phyloP scores from a whole-genome alignment of 2,888 invertebrate genomes.

The Drymonia ruficornis region DNA sequence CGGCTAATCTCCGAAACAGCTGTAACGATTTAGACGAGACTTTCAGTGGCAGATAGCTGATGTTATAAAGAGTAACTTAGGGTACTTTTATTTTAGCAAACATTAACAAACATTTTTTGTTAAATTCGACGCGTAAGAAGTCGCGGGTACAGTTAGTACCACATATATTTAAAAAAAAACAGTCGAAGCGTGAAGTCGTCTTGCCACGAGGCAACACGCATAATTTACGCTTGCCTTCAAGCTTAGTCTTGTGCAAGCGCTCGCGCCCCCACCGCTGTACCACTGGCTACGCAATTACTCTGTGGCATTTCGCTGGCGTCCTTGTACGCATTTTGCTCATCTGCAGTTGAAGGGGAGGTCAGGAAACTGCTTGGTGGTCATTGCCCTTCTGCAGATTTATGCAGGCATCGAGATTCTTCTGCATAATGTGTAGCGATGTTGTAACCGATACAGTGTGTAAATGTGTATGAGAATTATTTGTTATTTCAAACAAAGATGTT shows the following conservation, averaged over 20 bases:
- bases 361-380: slow-evolving; percentile 27
- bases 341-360: slow-evolving; percentile 21
- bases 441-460: too few species aligned
- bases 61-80: too few species aligned
- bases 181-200: background rate
- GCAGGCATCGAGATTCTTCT: slow-evolving; percentile 1
- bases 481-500: too few species aligned
- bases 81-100: too few species aligned
- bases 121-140: too few species aligned
- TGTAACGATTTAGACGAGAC: too few species aligned
- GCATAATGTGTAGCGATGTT: background rate
- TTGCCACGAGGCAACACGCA: background rate
- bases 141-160: too few species aligned
- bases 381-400: slow-evolving; percentile 16
- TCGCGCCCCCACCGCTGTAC: slow-evolving; percentile 29
- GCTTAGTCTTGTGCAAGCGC: slow-evolving; percentile 25
- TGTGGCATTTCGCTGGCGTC: slow-evolving; percentile 15
- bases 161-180: slow-evolving; percentile 6
- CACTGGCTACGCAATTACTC: slow-evolving; percentile 17
- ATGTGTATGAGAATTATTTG: too few species aligned
- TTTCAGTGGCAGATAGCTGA: too few species aligned
- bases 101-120: too few species aligned
- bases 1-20: too few species aligned
- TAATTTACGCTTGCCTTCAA: slow-evolving; percentile 1
- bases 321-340: slow-evolving; percentile 36